These are phyloP conservation scores for Drosophila bifasciata DNA, from an alignment of 1,140 invertebrate species.

Conservation along the genomic window DNA sequence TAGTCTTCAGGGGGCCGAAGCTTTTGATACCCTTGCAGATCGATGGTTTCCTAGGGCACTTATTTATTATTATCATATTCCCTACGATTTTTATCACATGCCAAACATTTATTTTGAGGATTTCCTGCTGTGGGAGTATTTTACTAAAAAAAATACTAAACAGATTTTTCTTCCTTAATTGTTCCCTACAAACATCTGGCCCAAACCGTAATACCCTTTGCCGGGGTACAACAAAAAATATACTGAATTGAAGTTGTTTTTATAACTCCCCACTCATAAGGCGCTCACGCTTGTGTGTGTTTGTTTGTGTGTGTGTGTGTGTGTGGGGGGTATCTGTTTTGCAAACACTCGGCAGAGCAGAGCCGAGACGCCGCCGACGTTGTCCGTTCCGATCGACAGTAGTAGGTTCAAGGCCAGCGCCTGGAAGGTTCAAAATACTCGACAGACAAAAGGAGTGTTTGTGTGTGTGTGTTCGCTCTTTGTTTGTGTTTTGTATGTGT, in stretches of 20 bases:
- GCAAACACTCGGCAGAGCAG: conserved; percentile 39
- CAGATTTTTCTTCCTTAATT: too few species aligned
- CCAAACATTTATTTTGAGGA: too few species aligned
- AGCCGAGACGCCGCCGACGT: conserved; percentile 3
- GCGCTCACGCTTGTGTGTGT: conserved; percentile 17
- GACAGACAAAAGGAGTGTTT: conserved; percentile 51
- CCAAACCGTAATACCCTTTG: background rate
- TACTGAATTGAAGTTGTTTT: conserved; percentile 36
- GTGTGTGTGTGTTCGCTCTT: conserved; percentile 29
- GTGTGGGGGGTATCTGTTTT: conserved; percentile 58
- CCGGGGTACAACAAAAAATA: conserved; percentile 17
- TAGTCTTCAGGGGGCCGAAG: too few species aligned
- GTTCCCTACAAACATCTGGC: background rate
- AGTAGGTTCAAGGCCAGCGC: conserved; percentile 76
- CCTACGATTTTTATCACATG: too few species aligned
- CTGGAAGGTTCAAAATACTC: conserved; percentile 76
- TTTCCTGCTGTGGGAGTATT: background rate
- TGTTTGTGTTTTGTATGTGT: conserved; percentile 9
- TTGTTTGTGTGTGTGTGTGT: conserved; percentile 24
- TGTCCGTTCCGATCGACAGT: conserved; percentile 53
- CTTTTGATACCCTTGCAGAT: too few species aligned
- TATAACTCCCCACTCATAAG: conserved; percentile 59
- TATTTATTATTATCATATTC: too few species aligned
- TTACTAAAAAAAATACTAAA: too few species aligned
- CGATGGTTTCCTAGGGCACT: too few species aligned